phyloP scores from a whole-genome alignment of 2,113 vertebrate genomes.

The Gasterosteus aculeatus region DNA sequence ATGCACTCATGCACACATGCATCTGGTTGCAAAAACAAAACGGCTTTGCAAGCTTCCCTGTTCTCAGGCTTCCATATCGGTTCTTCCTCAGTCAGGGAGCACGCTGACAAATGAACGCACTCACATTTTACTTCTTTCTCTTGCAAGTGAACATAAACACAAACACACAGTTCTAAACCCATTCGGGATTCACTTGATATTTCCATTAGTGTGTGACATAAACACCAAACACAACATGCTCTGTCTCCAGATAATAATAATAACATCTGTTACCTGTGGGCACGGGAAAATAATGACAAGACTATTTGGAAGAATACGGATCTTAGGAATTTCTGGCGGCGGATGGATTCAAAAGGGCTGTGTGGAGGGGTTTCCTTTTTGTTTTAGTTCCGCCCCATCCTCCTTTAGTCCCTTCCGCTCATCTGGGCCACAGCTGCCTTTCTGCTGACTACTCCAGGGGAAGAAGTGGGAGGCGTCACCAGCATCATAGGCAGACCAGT shows the following conservation, averaged over 20 bases:
- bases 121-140: background rate
- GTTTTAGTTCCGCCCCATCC: slow-evolving; percentile 18
- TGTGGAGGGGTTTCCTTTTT: slow-evolving; percentile 37
- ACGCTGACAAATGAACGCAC: background rate
- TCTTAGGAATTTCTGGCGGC: slow-evolving; percentile 51
- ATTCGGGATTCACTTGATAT: slow-evolving; percentile 12
- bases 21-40: background rate
- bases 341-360: slow-evolving; percentile 54
- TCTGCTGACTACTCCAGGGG: slow-evolving; percentile 10
- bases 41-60: background rate
- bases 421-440: slow-evolving; percentile 71
- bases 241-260: no score
- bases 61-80: background rate
- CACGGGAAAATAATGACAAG: slow-evolving; percentile 35
- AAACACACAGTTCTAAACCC: background rate
- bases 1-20: background rate
- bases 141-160: slow-evolving; percentile 1
- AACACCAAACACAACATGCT: no score
- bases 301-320: slow-evolving; percentile 37
- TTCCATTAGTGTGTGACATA: background rate
- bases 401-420: slow-evolving; percentile 30
- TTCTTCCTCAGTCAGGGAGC: background rate
- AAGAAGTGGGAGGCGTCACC: slow-evolving; percentile 7
- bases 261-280: slow-evolving; percentile 36
- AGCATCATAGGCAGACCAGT: slow-evolving; percentile 7